phyloP scores from a whole-genome alignment of 2,888 invertebrate genomes.

The Agonopterix alstromeriana region DNA sequence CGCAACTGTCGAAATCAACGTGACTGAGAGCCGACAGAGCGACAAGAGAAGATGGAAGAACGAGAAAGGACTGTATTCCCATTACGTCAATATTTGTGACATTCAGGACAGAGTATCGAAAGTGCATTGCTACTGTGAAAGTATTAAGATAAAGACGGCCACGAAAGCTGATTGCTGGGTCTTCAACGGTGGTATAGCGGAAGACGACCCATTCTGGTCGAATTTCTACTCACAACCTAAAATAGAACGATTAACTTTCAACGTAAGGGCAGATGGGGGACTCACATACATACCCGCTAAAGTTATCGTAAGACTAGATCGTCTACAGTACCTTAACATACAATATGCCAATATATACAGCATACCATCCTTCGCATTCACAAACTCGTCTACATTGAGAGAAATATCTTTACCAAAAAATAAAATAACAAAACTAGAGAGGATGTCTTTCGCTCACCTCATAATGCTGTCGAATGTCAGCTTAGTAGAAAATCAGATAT shows the following conservation, averaged over 20 bases:
- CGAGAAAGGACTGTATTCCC: conserved; percentile 56
- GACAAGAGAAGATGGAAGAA: conserved; percentile 68
- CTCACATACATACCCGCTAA: conserved; percentile 84
- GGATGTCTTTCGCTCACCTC: conserved; percentile 85
- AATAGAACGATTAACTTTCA: conserved; percentile 81
- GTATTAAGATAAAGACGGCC: conserved; percentile 72
- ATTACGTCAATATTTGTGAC: conserved; percentile 76
- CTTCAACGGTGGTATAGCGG: conserved; percentile 81
- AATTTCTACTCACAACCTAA: conserved; percentile 84
- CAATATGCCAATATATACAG: conserved; percentile 84
- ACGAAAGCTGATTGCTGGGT: conserved; percentile 87
- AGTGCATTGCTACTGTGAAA: conserved; percentile 82
- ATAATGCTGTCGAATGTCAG: conserved; percentile 82
- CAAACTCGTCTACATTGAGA: conserved; percentile 81
- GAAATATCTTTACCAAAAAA: conserved; percentile 84
- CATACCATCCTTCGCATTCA: conserved; percentile 84
- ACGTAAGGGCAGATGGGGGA: conserved; percentile 81
- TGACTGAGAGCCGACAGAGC: conserved; percentile 64
- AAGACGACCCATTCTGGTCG: conserved; percentile 85
- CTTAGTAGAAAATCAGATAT: conserved; percentile 85
- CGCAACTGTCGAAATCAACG: conserved; percentile 64
- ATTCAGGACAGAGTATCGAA: conserved; percentile 73
- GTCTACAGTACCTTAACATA: conserved; percentile 81
- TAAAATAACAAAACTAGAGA: conserved; percentile 81
- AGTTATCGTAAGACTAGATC: conserved; percentile 80